Evolutionary conservation across 2,113 vertebrate species (phyloP).

Genomic region (Gobius niger): DNA sequence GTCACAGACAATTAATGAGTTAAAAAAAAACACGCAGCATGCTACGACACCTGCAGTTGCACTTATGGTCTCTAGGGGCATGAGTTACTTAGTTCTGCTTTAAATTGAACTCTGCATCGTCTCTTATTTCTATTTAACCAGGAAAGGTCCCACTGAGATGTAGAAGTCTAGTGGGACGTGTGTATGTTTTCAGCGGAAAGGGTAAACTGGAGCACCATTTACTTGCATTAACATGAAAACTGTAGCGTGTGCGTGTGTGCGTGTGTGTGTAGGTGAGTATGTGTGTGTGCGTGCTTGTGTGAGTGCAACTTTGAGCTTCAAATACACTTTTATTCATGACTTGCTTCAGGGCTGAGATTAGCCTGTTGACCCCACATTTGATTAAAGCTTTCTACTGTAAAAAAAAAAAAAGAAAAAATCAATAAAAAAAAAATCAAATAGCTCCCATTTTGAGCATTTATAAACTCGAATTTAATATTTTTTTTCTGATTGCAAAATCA

Average conservation of each 20-base stretch:
- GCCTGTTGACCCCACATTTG: neutral
- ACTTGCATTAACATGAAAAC: constrained; percentile 16
- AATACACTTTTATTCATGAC: neutral
- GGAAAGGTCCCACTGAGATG: no score
- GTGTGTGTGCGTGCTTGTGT: neutral
- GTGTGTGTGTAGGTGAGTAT: no score
- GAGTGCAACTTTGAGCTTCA: neutral
- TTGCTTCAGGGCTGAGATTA: constrained; percentile 9
- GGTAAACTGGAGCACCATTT: constrained; percentile 13
- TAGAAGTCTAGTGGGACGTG: no score
- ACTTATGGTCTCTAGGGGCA: no score
- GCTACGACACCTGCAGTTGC: no score
- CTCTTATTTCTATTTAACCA: constrained; percentile 10
- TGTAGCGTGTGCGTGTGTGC: neutral
- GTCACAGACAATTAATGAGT: no score
- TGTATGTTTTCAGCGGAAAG: no score
- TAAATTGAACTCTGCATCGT: neutral
- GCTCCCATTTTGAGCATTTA: neutral
- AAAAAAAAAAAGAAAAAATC: neutral
- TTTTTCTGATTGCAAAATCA: neutral
- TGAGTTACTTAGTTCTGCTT: no score
- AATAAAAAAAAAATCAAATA: neutral
- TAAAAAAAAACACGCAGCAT: no score
- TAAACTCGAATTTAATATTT: neutral
- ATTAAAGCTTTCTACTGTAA: neutral